Base-by-base conservation (phyloP, 1,140 invertebrate species). In the Heliconius nattereri region DNA sequence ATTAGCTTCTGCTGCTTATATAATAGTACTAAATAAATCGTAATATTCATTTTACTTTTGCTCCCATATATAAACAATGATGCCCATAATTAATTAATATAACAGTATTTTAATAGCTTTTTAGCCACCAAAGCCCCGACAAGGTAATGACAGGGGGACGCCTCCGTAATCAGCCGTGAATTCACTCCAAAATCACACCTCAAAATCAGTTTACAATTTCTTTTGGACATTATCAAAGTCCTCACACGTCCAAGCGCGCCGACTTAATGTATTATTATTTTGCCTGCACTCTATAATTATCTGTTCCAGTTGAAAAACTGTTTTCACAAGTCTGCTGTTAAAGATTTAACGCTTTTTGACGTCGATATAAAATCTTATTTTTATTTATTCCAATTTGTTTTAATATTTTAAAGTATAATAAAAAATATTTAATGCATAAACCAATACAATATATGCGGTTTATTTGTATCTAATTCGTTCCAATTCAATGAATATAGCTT, bases 111-210 rank as follows among this genome's bases (percentile, higher is more conserved):
- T 75, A 84, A 82, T 77, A 82, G 82, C 88, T 91, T 84, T 88
- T 92, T 91, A 92, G 84, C 82, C 77, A 82, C 81, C 84, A 84
- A 81, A 60, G 5, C 78, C 78, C 82, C 78, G 87, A 89, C 89
- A 83, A 88, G 83, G 87, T 91, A 91, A 91, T 91, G 89, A 92
- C 90, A 90, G 84, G 76, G 79, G 57, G 82, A 83, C 89, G 87
- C 89, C 90, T 76, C 85, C 85, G 83, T 89, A 90, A 90, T 91
- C 85, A 86, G 78, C 81, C 79, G 81, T 85, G 88, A 90, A 90
- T 90, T 89, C 89, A 89, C 89, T 85, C 86, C 86, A 77, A 89
- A 87, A 91, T 91, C 89, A 90, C 90, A 92, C 90, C 85, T 87
- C 71, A 80, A 90, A 89, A 88, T 89, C 87, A 90, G 90, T 91